Conservation (phyloP, 2,888 invertebrate species). For the Dromius quadrimaculatus region DNA sequence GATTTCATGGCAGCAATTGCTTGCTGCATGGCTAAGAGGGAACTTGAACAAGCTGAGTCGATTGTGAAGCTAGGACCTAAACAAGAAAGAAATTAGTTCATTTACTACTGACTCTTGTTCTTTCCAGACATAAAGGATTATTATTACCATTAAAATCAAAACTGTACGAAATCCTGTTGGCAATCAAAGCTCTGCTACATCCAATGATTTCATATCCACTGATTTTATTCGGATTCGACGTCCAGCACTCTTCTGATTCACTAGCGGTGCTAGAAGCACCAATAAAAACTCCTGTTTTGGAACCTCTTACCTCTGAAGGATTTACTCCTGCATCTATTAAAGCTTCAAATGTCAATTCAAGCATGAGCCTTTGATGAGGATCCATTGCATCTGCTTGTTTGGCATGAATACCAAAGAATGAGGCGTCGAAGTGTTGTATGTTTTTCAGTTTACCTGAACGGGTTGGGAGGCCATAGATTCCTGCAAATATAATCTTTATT, state of each 20-base stretch:
- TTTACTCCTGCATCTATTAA: conserved; percentile 90
- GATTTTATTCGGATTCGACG: conserved; percentile 85
- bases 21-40: conserved; percentile 90
- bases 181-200: conserved; percentile 95
- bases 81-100: no score
- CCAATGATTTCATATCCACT: conserved; percentile 94
- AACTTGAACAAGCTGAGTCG: conserved; percentile 98
- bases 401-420: conserved; percentile 92
- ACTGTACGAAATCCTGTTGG: conserved; percentile 95
- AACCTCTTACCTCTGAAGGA: conserved; percentile 86
- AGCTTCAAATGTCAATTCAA: conserved; percentile 93
- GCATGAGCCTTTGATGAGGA: conserved; percentile 88
- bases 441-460: conserved; percentile 88
- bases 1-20: conserved; percentile 83
- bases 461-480: conserved; percentile 83
- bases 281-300: conserved; percentile 93
- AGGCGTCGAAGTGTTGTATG: conserved; percentile 84
- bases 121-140: no score
- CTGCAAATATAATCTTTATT: no score
- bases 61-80: conserved; percentile 90
- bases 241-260: conserved; percentile 92
- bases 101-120: no score
- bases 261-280: conserved; percentile 91
- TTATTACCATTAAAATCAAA: conserved; percentile 86
- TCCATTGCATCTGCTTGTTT: conserved; percentile 95